phyloP scores from a whole-genome alignment of 2,797 vertebrate species.

The Myripristis murdjan region DNA sequence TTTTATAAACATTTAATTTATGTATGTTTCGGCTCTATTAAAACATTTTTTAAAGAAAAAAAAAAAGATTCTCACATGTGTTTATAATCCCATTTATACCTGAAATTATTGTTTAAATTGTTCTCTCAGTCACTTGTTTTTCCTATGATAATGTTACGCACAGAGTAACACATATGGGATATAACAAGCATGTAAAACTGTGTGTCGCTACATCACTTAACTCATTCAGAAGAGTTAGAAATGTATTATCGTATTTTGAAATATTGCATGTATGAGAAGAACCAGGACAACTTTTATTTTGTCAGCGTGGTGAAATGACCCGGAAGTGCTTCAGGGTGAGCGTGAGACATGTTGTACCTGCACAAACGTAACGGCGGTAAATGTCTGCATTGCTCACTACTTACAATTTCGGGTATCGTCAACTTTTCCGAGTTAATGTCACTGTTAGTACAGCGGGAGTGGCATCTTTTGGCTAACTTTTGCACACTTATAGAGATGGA shows the following conservation, averaged over 20 bases:
- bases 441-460: too few relatives aligned
- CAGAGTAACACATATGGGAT: too few relatives aligned
- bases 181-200: too few relatives aligned
- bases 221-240: too few relatives aligned
- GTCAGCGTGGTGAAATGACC: slow-evolving; percentile 31
- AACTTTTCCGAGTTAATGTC: neutral
- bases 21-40: slow-evolving; percentile 34
- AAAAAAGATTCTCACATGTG: neutral
- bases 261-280: neutral
- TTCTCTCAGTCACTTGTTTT: neutral
- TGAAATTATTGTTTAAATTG: neutral
- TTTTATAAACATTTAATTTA: neutral
- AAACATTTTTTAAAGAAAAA: slow-evolving; percentile 32
- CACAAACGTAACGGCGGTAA: slow-evolving; percentile 31
- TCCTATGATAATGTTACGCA: too few relatives aligned
- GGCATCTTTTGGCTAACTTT: too few relatives aligned
- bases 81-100: neutral
- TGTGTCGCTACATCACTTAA: too few relatives aligned
- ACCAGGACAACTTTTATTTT: slow-evolving; percentile 67
- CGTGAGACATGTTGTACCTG: slow-evolving; percentile 12
- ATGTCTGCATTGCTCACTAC: slow-evolving; percentile 6
- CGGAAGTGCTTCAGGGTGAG: slow-evolving; percentile 51
- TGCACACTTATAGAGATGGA: too few relatives aligned
- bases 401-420: neutral
- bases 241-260: neutral